These are phyloP conservation scores for Tachysurus vachellii DNA, from an alignment of 2,113 vertebrate species.

Conservation along the genomic window DNA sequence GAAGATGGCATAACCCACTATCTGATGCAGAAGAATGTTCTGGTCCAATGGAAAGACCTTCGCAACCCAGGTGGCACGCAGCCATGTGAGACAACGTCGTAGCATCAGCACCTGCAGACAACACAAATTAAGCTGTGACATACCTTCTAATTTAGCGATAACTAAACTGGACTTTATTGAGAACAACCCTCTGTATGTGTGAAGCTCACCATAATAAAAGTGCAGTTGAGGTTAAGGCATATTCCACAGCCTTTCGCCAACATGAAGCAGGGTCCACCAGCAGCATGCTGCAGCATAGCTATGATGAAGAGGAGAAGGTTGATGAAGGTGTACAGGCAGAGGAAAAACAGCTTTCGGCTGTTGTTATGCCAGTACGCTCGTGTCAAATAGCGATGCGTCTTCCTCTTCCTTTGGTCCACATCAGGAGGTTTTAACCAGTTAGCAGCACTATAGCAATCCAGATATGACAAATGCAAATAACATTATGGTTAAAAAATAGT, in stretches of 20 bases:
- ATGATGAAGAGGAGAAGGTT: constrained; percentile 74
- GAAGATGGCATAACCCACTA: constrained; percentile 79
- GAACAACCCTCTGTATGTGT: background rate
- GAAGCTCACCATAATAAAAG: constrained; percentile 79
- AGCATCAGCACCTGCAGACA: constrained; percentile 82
- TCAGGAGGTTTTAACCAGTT: constrained; percentile 83
- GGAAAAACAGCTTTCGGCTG: constrained; percentile 74
- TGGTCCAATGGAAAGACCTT: constrained; percentile 82
- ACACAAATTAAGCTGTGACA: background rate
- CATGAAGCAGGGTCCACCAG: constrained; percentile 65
- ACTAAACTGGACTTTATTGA: background rate
- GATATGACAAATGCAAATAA: background rate
- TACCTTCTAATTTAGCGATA: background rate
- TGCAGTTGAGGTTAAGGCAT: constrained; percentile 89
- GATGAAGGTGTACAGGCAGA: constrained; percentile 67
- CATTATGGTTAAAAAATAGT: background rate
- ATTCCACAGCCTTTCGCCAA: constrained; percentile 84
- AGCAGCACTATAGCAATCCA: constrained; percentile 69
- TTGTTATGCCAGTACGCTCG: constrained; percentile 80
- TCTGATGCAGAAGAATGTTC: constrained; percentile 81
- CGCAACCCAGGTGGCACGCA: constrained; percentile 78
- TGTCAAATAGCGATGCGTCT: constrained; percentile 71
- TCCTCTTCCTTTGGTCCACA: constrained; percentile 37
- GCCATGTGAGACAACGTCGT: constrained; percentile 81
- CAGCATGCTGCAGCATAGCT: constrained; percentile 64